Evolutionary conservation across 2,113 vertebrate genomes (phyloP), one percentile per base, ranked within the genome.

Genomic region (Connochaetes taurinus): DNA sequence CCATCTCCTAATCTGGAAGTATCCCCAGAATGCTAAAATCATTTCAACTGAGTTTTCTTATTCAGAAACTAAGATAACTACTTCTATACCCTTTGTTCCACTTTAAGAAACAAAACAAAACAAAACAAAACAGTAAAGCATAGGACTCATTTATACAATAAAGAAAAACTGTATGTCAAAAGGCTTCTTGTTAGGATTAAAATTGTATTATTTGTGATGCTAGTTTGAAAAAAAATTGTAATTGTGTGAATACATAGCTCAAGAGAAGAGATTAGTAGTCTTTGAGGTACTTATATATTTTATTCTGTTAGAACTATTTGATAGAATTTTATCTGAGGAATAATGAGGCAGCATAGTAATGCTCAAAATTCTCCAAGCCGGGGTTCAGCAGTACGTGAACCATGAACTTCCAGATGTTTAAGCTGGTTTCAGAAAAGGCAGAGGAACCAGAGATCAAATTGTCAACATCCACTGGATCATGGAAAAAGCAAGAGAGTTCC

Each of bases 271-370:
- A 57, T 83, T 21, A 58, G 14, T 29, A 94, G 47, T 64, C 16
- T 85, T 58, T 43, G 23, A 97, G 43, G 50, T 45, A 71, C 1
- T n/a, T 80, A 60, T 23, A 71, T 55, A 81, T 8, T 93, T 94
- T 85, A 93, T 93, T 95, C 8, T 94, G 15, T 50, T 97, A 81
- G 60, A 94, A 83, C 19, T 84, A 85, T 57, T 95, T 58, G 57
- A 71, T 81, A 84, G 12, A 71, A 58, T 90, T 92, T 58, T 83
- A 88, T 91, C 31, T 81, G 19, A 25, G 36, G 64, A 94, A 92
- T 89, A 95, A n/a, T 43, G 47, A 86, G 5, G 2, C 36, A 86
- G 16, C 55, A 88, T 21, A 58, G 5, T 58, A 58, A 58, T 58
- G 25, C 25, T 58, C 57, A 58, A 58, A 58, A 27, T 29, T 58